These are phyloP conservation scores for Pteromalus puparum DNA, from an alignment of 1,140 invertebrate genomes.

Conservation along the genomic window DNA sequence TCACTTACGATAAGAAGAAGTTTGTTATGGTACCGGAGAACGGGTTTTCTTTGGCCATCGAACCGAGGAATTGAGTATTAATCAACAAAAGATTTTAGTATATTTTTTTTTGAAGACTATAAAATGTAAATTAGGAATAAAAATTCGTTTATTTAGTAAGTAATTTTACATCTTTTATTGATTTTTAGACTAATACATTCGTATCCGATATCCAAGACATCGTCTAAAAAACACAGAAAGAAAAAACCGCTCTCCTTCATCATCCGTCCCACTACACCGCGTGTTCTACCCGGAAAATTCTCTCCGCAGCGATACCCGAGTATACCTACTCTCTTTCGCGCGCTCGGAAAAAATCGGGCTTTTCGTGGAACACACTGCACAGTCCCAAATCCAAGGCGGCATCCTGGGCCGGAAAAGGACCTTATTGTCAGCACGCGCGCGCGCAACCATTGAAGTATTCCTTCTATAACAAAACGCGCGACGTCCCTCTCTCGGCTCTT, in stretches of 20 bases:
- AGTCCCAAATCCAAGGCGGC: neutral
- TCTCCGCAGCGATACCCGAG: neutral
- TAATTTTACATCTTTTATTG: too few relatives aligned
- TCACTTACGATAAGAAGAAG: neutral
- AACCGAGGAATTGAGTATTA: too few relatives aligned
- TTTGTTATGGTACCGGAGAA: neutral
- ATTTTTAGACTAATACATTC: too few relatives aligned
- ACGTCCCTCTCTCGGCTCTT: neutral
- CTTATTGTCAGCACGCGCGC: neutral
- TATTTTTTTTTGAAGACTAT: too few relatives aligned
- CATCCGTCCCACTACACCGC: neutral
- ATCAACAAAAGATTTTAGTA: too few relatives aligned
- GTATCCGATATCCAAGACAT: too few relatives aligned
- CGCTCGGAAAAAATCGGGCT: neutral
- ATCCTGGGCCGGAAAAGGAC: conserved; percentile 19
- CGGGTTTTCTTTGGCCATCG: conserved; percentile 8
- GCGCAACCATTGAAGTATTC: conserved; percentile 20
- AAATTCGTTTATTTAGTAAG: too few relatives aligned
- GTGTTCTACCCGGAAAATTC: conserved; percentile 1
- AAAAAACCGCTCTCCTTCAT: neutral
- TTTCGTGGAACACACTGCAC: neutral
- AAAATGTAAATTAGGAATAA: too few relatives aligned
- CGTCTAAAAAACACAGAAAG: too few relatives aligned
- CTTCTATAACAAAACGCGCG: neutral
- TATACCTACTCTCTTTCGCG: neutral